phyloP scores from a whole-genome alignment of 2,888 invertebrate species.

The Aphrophora alni region DNA sequence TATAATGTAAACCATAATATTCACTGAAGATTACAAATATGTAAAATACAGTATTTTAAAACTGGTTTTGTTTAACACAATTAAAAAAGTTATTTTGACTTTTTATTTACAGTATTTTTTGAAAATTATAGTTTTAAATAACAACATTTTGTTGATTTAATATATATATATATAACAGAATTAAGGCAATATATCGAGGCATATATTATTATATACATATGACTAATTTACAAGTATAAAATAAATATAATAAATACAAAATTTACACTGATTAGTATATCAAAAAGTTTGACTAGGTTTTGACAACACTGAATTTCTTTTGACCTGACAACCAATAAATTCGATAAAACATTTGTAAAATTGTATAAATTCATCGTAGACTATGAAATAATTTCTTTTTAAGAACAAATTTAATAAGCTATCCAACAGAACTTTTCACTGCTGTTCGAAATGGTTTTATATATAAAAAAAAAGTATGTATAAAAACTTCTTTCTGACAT shows the following conservation, averaged over 20 bases:
- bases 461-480: too few species aligned
- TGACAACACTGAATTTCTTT: background rate
- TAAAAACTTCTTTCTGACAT: too few species aligned
- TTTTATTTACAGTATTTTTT: background rate
- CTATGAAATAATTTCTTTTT: too few species aligned
- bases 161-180: too few species aligned
- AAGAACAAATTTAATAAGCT: too few species aligned
- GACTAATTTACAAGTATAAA: constrained; percentile 1
- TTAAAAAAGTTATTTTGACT: background rate
- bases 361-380: too few species aligned
- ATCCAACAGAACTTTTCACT: too few species aligned
- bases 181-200: background rate
- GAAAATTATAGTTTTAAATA: background rate
- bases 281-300: background rate
- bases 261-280: background rate
- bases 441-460: too few species aligned
- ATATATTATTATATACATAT: background rate
- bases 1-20: background rate
- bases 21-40: too few species aligned
- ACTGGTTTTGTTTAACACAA: background rate
- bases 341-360: too few species aligned
- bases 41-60: background rate
- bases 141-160: background rate
- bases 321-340: background rate
- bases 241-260: background rate